A percentile compares a stretch with the other conserved stretches of the same genome.
phyloP scores from a whole-genome alignment of 2,888 invertebrate genomes.

The Megastigmus dorsalis region DNA sequence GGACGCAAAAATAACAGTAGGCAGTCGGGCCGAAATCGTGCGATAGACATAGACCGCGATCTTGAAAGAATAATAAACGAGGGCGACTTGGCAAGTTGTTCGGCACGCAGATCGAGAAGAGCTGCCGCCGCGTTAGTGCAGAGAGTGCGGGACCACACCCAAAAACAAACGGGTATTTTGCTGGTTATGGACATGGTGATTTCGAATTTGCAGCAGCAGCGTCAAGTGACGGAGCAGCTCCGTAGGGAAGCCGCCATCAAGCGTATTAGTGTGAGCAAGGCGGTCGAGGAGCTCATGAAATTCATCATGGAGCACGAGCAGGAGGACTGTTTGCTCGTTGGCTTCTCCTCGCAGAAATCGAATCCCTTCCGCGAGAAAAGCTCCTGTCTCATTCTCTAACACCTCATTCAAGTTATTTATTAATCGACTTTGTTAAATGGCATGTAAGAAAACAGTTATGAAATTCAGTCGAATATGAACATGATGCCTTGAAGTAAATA shows the following conservation, averaged over 20 bases:
- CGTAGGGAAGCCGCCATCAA: constrained; percentile 92
- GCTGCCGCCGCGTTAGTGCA: not conserved
- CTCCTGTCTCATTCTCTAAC: constrained; percentile 88
- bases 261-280: constrained; percentile 88
- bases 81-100: not conserved
- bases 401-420: constrained; percentile 15
- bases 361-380: constrained; percentile 97
- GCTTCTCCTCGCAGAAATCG: constrained; percentile 94
- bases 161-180: not conserved
- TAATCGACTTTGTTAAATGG: constrained; percentile 29
- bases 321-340: constrained; percentile 94
- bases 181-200: constrained; percentile 92
- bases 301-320: constrained; percentile 93
- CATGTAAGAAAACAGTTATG: constrained; percentile 36
- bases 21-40: not conserved
- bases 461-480: too few species aligned
- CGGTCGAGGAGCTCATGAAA: constrained; percentile 94
- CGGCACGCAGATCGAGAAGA: not conserved
- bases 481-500: too few species aligned
- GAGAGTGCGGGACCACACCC: constrained; percentile 48
- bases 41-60: not conserved
- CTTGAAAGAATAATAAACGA: constrained; percentile 5
- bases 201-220: constrained; percentile 94
- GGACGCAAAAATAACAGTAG: not conserved
- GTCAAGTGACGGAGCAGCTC: constrained; percentile 93